phyloP scores from a whole-genome alignment of 92 coral and sea anemone genomes.

The Pocillopora meandrina region DNA sequence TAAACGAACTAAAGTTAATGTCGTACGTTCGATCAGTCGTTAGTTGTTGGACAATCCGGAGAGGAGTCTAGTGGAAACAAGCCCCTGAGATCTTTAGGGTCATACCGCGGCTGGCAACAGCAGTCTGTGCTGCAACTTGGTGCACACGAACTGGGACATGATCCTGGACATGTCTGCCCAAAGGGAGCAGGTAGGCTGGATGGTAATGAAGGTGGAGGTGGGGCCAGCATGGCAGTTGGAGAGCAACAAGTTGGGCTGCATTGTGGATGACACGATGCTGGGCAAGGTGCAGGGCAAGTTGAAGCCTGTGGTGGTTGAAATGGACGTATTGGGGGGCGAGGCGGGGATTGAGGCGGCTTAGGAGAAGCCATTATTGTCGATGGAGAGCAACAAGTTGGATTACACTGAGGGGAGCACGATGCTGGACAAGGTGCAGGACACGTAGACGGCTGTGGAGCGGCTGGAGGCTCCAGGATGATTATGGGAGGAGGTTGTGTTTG shows the following conservation, averaged over 20 bases:
- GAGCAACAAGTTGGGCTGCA: conserved; percentile 38
- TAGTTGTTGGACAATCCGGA: conserved; percentile 29
- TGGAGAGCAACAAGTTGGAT: conserved; percentile 28
- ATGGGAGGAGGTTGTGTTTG: conserved; percentile 32
- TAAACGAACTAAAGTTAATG: background rate
- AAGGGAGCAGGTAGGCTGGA: conserved; percentile 22
- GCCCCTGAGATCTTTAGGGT: conserved; percentile 42
- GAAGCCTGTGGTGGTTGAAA: background rate
- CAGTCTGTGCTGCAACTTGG: conserved; percentile 80
- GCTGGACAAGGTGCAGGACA: conserved; percentile 46
- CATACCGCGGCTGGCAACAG: conserved; percentile 54
- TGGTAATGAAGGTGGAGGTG: conserved; percentile 4
- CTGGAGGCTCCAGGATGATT: conserved; percentile 40
- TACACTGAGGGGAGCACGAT: conserved; percentile 43
- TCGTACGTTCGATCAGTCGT: background rate
- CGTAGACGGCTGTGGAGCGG: conserved; percentile 16
- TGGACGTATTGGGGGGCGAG: background rate
- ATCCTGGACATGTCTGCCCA: conserved; percentile 53
- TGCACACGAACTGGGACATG: conserved; percentile 75
- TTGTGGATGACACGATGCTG: conserved; percentile 36
- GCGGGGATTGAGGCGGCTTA: background rate
- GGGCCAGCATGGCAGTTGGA: conserved; percentile 9
- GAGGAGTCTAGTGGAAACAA: conserved; percentile 34
- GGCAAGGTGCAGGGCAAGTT: conserved; percentile 40
- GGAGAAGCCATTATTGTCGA: conserved; percentile 10